Conservation (phyloP, 2,113 vertebrate genomes). For the Paradisaea rubra region DNA sequence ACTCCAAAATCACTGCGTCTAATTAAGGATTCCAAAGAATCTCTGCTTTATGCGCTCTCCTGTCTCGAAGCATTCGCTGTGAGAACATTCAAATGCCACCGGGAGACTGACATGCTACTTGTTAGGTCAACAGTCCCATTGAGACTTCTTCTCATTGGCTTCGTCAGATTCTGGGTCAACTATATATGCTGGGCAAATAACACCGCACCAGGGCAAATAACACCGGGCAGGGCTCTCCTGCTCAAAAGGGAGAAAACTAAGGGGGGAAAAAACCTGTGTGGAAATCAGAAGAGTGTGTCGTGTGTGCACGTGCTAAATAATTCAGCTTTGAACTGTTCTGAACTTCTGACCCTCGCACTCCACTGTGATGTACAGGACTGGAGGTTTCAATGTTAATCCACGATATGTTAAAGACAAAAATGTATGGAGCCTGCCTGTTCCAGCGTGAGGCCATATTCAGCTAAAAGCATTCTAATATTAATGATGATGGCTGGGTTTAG, state of each 20-base stretch:
- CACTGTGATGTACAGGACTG: not conserved
- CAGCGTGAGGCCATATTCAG: not conserved
- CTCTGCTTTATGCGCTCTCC: slow-evolving; percentile 30
- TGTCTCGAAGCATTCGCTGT: not conserved
- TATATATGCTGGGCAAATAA: slow-evolving; percentile 34
- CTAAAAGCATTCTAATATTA: slow-evolving; percentile 20
- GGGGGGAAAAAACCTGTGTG: accelerated
- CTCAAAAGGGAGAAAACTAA: not conserved
- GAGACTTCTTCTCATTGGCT: slow-evolving; percentile 12
- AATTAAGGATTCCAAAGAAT: slow-evolving; percentile 55
- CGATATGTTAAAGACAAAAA: not conserved
- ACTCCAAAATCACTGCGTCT: slow-evolving; percentile 44
- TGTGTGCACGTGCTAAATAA: slow-evolving; percentile 40
- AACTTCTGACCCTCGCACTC: slow-evolving; percentile 49
- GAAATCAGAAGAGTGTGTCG: not conserved
- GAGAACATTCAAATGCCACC: slow-evolving; percentile 58
- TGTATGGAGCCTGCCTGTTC: not conserved
- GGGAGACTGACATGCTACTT: slow-evolving; percentile 53
- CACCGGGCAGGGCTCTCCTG: not conserved
- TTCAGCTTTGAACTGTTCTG: slow-evolving; percentile 41
- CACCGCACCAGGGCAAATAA: slow-evolving; percentile 15
- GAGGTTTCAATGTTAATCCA: not conserved
- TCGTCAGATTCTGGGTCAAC: slow-evolving; percentile 14
- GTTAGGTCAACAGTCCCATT: slow-evolving; percentile 56
- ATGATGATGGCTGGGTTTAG: not conserved